Conservation (phyloP, 2,888 invertebrate genomes). For the Caenorhabditis angaria region DNA sequence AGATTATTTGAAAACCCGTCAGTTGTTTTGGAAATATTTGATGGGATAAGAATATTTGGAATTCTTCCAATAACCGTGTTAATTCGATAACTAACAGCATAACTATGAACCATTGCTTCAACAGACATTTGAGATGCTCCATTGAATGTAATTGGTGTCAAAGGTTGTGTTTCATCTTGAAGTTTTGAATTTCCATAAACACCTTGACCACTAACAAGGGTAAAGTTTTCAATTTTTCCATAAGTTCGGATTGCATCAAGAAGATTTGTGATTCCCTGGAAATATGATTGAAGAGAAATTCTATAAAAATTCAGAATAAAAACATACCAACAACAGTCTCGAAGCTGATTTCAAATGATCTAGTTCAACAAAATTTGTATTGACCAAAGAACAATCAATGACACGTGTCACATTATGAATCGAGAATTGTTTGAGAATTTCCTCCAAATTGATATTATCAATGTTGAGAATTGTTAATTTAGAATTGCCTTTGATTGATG, state of each 20-base stretch:
- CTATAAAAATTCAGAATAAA: background rate
- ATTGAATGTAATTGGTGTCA: conserved; percentile 35
- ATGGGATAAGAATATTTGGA: conserved; percentile 4
- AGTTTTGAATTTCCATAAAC: conserved; percentile 35
- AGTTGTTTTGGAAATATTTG: background rate
- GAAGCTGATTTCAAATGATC: conserved; percentile 23
- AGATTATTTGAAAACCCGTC: background rate
- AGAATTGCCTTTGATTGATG: conserved; percentile 2
- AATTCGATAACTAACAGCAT: conserved; percentile 60
- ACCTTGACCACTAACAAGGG: conserved; percentile 27
- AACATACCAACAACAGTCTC: conserved; percentile 23
- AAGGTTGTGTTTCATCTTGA: conserved; percentile 30
- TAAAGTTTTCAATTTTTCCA: conserved; percentile 6
- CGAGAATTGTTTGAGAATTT: conserved; percentile 9
- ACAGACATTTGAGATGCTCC: conserved; percentile 54
- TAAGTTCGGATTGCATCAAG: conserved; percentile 31
- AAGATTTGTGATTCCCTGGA: conserved; percentile 37
- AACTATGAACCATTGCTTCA: conserved; percentile 64
- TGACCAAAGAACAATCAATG: conserved; percentile 25
- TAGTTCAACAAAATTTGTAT: conserved; percentile 4
- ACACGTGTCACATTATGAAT: conserved; percentile 11
- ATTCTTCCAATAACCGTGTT: conserved; percentile 56
- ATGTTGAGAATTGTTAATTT: conserved; percentile 14
- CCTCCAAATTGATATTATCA: conserved; percentile 18
- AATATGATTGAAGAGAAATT: conserved; percentile 5